Base-by-base conservation (phyloP, 2,888 invertebrate genomes). In the Aphrophora alni region DNA sequence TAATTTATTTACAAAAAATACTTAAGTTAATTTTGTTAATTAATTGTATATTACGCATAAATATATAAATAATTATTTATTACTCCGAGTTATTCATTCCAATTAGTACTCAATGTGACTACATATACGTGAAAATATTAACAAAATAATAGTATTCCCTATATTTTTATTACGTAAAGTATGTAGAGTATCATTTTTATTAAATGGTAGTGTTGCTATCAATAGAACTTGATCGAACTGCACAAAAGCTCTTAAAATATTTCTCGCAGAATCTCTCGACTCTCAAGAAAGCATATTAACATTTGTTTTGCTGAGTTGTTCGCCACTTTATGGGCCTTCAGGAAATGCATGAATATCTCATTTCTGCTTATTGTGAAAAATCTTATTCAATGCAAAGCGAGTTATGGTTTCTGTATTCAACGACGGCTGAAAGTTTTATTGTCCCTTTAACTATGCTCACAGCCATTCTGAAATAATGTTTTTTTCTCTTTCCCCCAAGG, bases 341-440 rank as follows among this genome's bases (percentile, higher is more conserved):
- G 59, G 10, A 59, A 59, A 59, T 5, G 59, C 10, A 59, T 59
- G 59, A 59, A 59, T 59, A 59, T 59, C 21, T 59, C 59, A 21
- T 59, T 59, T 59, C 59, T 59, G 59, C 59, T 59, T 59, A 59
- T 59, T 59, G 59, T 59, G 21, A n/a, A 21, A 59, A 59, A 59
- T 59, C 59, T 59, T 21, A 21, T n/a, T 21, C 21, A 21, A 59
- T 21, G 59, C 59, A 21, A 44, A 59, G 59, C 59, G 5, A 4
- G 59, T 59, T 59, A 59, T 17, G 10, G 44, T 17, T 44, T 17
- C 44, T 17, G 14, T 17, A 10, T 44, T 17, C 44, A 12, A 44
- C 44, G 12, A 44, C 12, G 12, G 10, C 44, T 17, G 44, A 44
- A 2, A 44, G 44, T 44, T 44, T 44, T 44, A 17, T 44, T 14